Evolutionary conservation across 2,113 vertebrate genomes (phyloP).

Genomic region (Thryonomys swinderianus): DNA sequence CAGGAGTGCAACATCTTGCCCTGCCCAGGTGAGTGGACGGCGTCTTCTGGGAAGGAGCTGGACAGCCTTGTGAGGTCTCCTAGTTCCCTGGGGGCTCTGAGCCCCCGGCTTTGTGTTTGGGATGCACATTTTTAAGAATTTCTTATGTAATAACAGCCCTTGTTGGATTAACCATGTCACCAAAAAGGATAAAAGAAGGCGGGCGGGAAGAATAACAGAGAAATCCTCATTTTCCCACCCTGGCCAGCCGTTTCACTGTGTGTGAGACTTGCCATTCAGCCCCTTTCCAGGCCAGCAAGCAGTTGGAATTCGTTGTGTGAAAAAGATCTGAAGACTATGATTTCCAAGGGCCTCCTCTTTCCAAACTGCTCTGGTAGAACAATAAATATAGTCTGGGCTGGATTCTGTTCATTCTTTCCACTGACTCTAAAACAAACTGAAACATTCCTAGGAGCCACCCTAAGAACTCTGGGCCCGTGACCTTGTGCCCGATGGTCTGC

Average conservation of each 20-base stretch:
- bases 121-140: neutral
- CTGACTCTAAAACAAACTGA: neutral
- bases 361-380: neutral
- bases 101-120: neutral
- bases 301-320: neutral
- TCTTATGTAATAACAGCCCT: neutral
- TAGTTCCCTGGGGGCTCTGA: no score
- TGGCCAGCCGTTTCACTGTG: fast-evolving
- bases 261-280: neutral
- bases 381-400: neutral
- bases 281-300: neutral
- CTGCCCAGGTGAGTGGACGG: conserved; percentile 91
- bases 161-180: neutral
- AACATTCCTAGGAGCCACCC: fast-evolving
- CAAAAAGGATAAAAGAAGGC: neutral
- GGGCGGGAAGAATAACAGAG: no score
- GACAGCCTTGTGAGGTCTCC: neutral
- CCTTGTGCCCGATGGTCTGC: neutral
- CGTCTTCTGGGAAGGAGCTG: fast-evolving
- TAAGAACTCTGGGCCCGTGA: fast-evolving
- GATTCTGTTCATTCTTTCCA: neutral
- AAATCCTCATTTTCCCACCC: no score
- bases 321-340: neutral
- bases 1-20: conserved; percentile 98
- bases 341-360: neutral